Conservation (phyloP, 1,140 invertebrate species). For the Archegozetes longisetosus region DNA sequence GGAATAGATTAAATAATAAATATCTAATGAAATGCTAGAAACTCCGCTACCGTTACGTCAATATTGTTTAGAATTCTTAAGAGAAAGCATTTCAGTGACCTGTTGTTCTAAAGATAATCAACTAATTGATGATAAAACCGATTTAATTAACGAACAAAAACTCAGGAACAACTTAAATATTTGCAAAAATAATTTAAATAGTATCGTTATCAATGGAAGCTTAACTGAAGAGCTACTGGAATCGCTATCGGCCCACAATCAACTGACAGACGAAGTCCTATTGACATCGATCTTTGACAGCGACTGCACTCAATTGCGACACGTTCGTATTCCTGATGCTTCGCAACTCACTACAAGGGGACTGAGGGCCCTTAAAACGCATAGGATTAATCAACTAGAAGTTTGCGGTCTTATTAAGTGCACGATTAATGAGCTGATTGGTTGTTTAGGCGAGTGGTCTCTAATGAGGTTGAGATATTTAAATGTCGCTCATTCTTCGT, state of each 20-base stretch:
- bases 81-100: too few relatives aligned
- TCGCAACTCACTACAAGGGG: slow-evolving; percentile 41
- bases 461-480: slow-evolving; percentile 45
- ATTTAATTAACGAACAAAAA: too few relatives aligned
- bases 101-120: too few relatives aligned
- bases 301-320: slow-evolving; percentile 43
- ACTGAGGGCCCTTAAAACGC: slow-evolving; percentile 43
- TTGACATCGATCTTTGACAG: slow-evolving; percentile 38
- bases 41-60: too few relatives aligned
- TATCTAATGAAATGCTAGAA: too few relatives aligned
- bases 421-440: slow-evolving; percentile 46
- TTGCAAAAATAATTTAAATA: too few relatives aligned
- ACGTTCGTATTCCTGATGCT: slow-evolving; percentile 31
- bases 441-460: slow-evolving; percentile 54
- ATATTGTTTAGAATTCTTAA: too few relatives aligned
- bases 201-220: slow-evolving; percentile 32
- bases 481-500: slow-evolving; percentile 48
- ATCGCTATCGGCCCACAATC: slow-evolving; percentile 43
- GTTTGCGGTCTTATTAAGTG: slow-evolving; percentile 39
- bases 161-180: too few relatives aligned
- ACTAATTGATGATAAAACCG: too few relatives aligned
- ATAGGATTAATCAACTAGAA: slow-evolving; percentile 43
- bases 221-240: slow-evolving; percentile 46
- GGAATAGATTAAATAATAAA: too few relatives aligned
- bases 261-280: slow-evolving; percentile 30